These are phyloP conservation scores for Cochlearius cochlearius DNA, from an alignment of 2,113 vertebrate species.

Conservation along the genomic window DNA sequence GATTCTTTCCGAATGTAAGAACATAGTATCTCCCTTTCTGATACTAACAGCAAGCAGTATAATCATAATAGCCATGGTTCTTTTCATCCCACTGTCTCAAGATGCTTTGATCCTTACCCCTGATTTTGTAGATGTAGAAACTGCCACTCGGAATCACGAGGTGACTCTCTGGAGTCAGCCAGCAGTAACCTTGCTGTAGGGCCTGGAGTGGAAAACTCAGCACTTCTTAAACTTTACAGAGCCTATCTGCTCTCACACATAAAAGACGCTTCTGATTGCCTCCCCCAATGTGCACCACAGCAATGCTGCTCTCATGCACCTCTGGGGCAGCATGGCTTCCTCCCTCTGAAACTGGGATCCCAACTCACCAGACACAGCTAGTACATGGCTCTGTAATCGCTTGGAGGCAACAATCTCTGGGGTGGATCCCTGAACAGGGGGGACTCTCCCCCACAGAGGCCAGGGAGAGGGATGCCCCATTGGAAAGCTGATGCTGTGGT, in stretches of 20 bases:
- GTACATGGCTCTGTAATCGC: background rate
- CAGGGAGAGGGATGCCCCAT: background rate
- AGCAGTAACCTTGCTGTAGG: background rate
- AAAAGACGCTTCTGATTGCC: background rate
- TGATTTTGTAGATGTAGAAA: background rate
- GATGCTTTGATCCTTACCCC: background rate
- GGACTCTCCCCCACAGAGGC: background rate
- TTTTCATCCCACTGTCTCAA: background rate
- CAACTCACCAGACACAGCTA: accelerated
- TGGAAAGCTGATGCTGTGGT: background rate
- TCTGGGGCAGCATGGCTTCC: background rate
- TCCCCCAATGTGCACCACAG: background rate
- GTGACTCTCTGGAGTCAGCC: background rate
- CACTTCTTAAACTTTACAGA: background rate
- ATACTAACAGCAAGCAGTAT: background rate
- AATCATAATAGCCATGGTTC: background rate
- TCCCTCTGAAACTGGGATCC: background rate
- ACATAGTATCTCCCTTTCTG: background rate
- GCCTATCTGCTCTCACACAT: background rate
- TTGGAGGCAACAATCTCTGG: background rate
- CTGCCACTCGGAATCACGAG: background rate
- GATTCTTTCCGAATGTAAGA: background rate
- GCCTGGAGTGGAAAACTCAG: background rate
- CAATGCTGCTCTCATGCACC: background rate
- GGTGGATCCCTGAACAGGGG: background rate